Conservation (phyloP, 2,113 vertebrate species). For the Aplodontia rufa region DNA sequence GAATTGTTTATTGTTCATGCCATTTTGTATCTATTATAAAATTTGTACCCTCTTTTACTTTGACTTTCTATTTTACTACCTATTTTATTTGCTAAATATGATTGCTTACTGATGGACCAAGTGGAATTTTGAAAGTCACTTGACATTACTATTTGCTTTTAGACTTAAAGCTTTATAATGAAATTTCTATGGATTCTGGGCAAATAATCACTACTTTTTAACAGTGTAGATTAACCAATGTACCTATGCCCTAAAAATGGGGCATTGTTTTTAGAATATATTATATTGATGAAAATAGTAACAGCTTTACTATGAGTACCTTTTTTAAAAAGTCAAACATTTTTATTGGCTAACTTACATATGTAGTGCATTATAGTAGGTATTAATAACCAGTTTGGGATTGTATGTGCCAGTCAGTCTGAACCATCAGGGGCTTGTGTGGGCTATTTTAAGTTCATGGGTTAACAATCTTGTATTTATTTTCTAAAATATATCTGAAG, state of each 20-base stretch:
- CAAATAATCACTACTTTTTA: slow-evolving; percentile 60
- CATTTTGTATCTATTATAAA: slow-evolving; percentile 67
- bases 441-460: slow-evolving; percentile 57
- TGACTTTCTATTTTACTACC: slow-evolving; percentile 53
- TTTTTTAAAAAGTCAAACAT: slow-evolving; percentile 56
- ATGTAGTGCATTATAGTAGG: slow-evolving; percentile 47
- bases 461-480: slow-evolving; percentile 69
- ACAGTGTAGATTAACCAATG: slow-evolving; percentile 48
- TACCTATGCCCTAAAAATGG: slow-evolving; percentile 58
- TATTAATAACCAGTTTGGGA: slow-evolving; percentile 53
- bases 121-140: slow-evolving; percentile 58
- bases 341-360: slow-evolving; percentile 57
- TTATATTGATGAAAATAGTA: slow-evolving; percentile 44
- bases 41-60: slow-evolving; percentile 62
- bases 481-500: slow-evolving; percentile 63
- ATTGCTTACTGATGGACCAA: slow-evolving; percentile 58
- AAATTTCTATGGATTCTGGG: slow-evolving; percentile 60
- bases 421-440: slow-evolving; percentile 53
- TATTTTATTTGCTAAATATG: slow-evolving; percentile 49
- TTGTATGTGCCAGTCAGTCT: slow-evolving; percentile 51
- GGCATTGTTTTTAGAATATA: slow-evolving; percentile 63
- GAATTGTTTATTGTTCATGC: slow-evolving; percentile 67
- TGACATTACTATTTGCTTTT: slow-evolving; percentile 59
- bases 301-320: slow-evolving; percentile 20
- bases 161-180: slow-evolving; percentile 54